Evolutionary conservation across 2,888 invertebrate species (phyloP).

Genomic region (Lithodes maja): DNA sequence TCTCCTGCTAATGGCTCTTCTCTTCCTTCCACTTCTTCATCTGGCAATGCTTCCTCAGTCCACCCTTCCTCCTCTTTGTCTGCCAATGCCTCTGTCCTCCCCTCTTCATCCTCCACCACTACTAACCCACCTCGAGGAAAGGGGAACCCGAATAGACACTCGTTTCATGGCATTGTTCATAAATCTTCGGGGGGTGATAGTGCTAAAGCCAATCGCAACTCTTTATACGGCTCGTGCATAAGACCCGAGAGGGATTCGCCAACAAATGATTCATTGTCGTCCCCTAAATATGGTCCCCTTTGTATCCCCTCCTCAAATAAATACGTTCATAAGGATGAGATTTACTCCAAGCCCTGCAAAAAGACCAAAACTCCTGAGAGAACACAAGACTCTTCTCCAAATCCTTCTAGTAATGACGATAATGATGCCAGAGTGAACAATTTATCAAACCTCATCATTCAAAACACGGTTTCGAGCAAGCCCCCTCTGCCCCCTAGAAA

Average conservation of each 20-base stretch:
- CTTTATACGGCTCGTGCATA: slow-evolving; percentile 49
- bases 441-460: slow-evolving; percentile 51
- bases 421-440: slow-evolving; percentile 47
- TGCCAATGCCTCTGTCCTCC: no score
- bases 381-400: not conserved
- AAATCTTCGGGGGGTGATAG: slow-evolving; percentile 24
- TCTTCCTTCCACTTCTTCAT: no score
- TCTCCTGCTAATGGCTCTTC: no score
- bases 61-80: no score
- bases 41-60: no score
- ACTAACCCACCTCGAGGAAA: slow-evolving; percentile 32
- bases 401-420: slow-evolving; percentile 10
- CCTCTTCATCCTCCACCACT: slow-evolving; percentile 45
- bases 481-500: slow-evolving; percentile 70
- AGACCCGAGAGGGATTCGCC: slow-evolving; percentile 48
- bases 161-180: slow-evolving; percentile 57
- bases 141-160: slow-evolving; percentile 61
- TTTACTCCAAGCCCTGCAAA: slow-evolving; percentile 56
- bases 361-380: slow-evolving; percentile 23
- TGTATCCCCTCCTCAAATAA: slow-evolving; percentile 36
- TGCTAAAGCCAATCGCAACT: slow-evolving; percentile 41
- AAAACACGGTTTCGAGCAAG: slow-evolving; percentile 61
- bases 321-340: slow-evolving; percentile 51
- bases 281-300: slow-evolving; percentile 5
- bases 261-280: not conserved